phyloP scores from a whole-genome alignment of 2,113 vertebrate genomes.

The Chitala chitala region DNA sequence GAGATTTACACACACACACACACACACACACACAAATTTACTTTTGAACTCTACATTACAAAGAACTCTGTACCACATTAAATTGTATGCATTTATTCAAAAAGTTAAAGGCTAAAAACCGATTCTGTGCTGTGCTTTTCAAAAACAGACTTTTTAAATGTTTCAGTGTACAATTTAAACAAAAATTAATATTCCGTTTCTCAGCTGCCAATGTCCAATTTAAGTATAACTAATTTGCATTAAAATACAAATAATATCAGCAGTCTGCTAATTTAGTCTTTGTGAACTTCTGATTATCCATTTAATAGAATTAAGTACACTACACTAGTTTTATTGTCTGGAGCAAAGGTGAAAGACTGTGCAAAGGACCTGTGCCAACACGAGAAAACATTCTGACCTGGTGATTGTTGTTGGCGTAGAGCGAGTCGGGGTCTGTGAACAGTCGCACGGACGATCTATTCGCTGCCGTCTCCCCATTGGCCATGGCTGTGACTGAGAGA shows the following conservation, averaged over 20 bases:
- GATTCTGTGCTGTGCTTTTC: too few relatives aligned
- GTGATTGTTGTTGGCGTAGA: conserved; percentile 52
- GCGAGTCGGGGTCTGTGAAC: conserved; percentile 48
- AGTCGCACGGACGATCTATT: conserved; percentile 47
- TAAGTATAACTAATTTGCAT: neutral
- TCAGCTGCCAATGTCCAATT: too few relatives aligned
- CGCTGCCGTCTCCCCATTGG: conserved; percentile 51
- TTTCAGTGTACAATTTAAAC: too few relatives aligned
- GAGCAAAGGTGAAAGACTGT: too few relatives aligned
- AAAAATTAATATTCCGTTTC: too few relatives aligned
- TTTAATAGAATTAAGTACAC: too few relatives aligned
- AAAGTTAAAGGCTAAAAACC: neutral
- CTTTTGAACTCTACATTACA: too few relatives aligned
- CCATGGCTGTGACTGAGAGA: conserved; percentile 56
- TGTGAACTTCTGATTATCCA: neutral
- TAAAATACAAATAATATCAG: conserved; percentile 22
- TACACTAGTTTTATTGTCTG: too few relatives aligned
- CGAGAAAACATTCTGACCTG: conserved; percentile 51
- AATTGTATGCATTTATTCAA: neutral
- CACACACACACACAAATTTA: too few relatives aligned
- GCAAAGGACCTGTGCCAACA: neutral
- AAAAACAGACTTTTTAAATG: too few relatives aligned
- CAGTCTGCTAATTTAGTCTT: conserved; percentile 23
- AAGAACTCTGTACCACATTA: neutral
- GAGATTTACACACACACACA: too few relatives aligned